Evolutionary conservation across 2,888 invertebrate genomes (phyloP), one percentile per base, ranked within the genome.

Genomic region (Strigamia maritima): DNA sequence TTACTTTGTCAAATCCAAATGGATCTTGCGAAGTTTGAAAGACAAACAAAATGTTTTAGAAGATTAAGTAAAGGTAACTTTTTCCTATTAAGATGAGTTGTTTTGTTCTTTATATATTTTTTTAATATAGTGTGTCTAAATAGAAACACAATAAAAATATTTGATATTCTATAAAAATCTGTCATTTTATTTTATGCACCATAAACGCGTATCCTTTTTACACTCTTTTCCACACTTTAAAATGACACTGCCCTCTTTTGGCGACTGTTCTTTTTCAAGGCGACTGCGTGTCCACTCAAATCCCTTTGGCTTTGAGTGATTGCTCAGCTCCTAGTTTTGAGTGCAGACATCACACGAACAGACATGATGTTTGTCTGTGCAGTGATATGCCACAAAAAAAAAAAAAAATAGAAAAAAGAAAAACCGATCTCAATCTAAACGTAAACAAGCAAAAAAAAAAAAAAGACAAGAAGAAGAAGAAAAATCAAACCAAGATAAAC

Each of bases 261-360:
- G 28, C n/a, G 26, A 28, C 28, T 26, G 28, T 16, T 24, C 22
- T 28, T 28, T 70, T 70, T 70, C 70, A 70, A n/a, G 70, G 70
- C 28, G 70, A 70, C 70, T 70, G 70, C 26, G 28, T 70, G 70
- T 70, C 70, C 70, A 70, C 70, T 70, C 70, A 70, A 70, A 70
- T 70, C 70, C 35, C n/a, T 28, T 28, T 28, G 26, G 70, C 14
- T 70, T 70, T 70, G 70, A 70, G 70, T 70, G 70, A 70, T 70
- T 70, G 70, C 70, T 28, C 28, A 70, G 70, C 28, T 70, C 10
- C 54, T 54, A 54, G 54, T 54, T 44, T 44, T 44, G 44, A 44
- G 44, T n/a, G 44, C 44, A 26, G 70, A 70, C 28, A 70, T n/a
- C 70, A 65, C 60, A 70, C 28, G 70, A 28, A 26, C 26, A 26